Evolutionary conservation across 2,888 invertebrate genomes (phyloP), one percentile per base, ranked within the genome.

Genomic region (Imbricaverruca yamaguchii): DNA sequence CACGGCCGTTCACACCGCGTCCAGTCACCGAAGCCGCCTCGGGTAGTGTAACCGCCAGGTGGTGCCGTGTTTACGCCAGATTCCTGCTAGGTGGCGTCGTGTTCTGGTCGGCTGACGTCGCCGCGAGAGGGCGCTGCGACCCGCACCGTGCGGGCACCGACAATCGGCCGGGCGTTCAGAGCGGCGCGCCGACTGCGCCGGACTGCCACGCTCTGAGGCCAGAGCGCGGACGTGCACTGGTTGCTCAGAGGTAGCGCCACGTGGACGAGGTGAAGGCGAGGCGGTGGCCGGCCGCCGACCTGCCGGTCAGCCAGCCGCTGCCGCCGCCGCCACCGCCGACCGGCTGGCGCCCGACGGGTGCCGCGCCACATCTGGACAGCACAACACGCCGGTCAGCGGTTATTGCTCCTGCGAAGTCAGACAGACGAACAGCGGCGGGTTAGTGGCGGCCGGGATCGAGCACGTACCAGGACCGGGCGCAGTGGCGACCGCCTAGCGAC

Each of bases 281-380:
- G 82, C 81, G 83, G 23, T 82, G 81, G 15, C 81, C 82, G 4
- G 80, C 83, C 39, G 82, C 82, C 23, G 80, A 80, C 57, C 81
- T 83, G 15, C 82, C 80, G 53, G 82, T 80, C 59, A 59, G 59
- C 15, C 59, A 15, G 7, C 59, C 59, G 59, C 12, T 1, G 59
- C 59, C 59, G 59, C 18, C 74, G 79, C n/a, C 79, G 80, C 39
- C 39, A 4, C 39, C n/a, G 39, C 69, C 78, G 81, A 15, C 25
- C 77, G 74, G 74, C 81, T 59, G 67, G 79, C 21, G 82, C 77
- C 61, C 63, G 77, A 25, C 81, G 82, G 78, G 82, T 82, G 39
- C 80, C 82, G 65, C 80, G 69, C 81, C 82, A 80, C 82, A 83
- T 80, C 82, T 83, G 25, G 83, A 82, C 81, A 74, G 55, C 74